Evolutionary conservation across 30 jellyfish, hydroid and myxozoan genomes (phyloP), one percentile per base, ranked within the genome.

Genomic region (Cassiopea xamachana): DNA sequence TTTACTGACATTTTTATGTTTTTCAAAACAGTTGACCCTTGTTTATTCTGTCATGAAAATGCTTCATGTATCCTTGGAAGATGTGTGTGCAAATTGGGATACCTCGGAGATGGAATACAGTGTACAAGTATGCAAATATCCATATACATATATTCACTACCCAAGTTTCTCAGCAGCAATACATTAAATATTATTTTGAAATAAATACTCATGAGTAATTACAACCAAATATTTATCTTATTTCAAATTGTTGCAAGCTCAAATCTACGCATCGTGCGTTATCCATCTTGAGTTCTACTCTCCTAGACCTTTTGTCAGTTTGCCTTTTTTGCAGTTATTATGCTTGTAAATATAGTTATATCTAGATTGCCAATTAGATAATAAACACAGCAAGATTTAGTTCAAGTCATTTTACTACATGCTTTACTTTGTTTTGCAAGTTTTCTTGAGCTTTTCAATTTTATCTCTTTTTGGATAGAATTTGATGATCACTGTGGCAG

Each of bases 41-140:
- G 99, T 80, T 71, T 95, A 39, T 69, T 90, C 12, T 95, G 99
- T 80, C 88, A 93, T 62, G 89, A 87, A 69, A 91, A 95, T 84
- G 98, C 99, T 1, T 91, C 90, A 10, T 95, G 99, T 83, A 46
- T 59, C 9, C 10, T 46, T 43, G 96, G 78, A n/a, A 73, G 50
- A 46, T 95, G 99, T 59, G 87, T 87, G 45, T 95, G 99, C 80
- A 91, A 91, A 47, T 13, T 55, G 48, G 98, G 98, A 16, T 95
- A 55, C 80, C 73, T 49, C 14, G 99, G 99, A 5, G 97, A 95
- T 91, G 99, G 99, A 17, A 55, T 79, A 55, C 83, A 84, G 60
- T 95, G 99, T 70, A 83, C 87, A 27, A 51, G 96, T 86, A 45
- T 60, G 96, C 73, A 8, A 12, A 7, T 1, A 18, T 68, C 39